Evolutionary conservation across 2,888 invertebrate species (phyloP), one percentile per base, ranked within the genome.

Genomic region (Melolontha melolontha): DNA sequence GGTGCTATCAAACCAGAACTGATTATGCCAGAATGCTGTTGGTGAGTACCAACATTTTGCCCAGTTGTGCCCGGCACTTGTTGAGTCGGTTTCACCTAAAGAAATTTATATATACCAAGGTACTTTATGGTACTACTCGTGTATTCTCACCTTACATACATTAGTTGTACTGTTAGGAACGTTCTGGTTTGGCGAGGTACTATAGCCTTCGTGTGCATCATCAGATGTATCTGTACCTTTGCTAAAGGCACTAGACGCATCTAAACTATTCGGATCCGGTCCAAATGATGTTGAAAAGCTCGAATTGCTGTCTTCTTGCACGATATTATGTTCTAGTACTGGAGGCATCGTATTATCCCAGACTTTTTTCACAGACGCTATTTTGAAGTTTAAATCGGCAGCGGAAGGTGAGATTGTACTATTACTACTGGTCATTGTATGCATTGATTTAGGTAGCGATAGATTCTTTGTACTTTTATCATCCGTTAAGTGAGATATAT

Each of bases 381-480:
- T 96, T 85, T 97, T 97, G 85, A 94, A 89, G 85, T 95, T 95
- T 74, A 97, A 88, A 83, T 97, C 97, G 42, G 95, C 95, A 42
- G 95, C 93, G 72, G 93, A 90, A 14, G 91, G 91, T 10, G 92
- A 92, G 75, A 93, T 92, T 8, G 91, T 90, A 75, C 88, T 92
- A 64, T 87, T 88, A 52, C 89, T 88, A 78, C 87, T 86, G 16
- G 83, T 83, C 34, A 85, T 83, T 73, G 87, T 85, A 71, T 89
- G 88, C 74, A 91, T 90, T 0, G 87, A 85, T 66, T 85, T 82
- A n/a, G 89, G 86, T 76, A 90, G 79, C 50, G 81, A 82, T 55
- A 72, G 50, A 73, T 83, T 85, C 74, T 87, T 87, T 41, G 86
- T 82, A 6, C 85, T 83, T 79, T 92, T 92, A 73, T 92, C 92